phyloP scores from a whole-genome alignment of 1,140 invertebrate genomes.

The Archivesica marissinica region DNA sequence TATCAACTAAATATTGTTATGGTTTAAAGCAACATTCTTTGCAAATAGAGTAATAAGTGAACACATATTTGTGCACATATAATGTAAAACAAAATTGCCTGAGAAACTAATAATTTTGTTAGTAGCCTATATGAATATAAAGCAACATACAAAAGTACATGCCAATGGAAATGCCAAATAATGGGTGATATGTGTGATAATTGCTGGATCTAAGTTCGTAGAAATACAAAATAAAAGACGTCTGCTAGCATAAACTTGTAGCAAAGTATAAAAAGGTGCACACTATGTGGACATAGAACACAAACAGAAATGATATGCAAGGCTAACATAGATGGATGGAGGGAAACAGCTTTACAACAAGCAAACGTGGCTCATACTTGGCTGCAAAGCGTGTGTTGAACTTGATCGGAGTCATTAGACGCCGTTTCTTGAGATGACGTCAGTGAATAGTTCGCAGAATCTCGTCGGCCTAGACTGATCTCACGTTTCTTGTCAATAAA shows the following conservation, averaged over 20 bases:
- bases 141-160: neutral
- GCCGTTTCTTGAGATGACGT: slow-evolving; percentile 77
- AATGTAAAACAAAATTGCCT: too few species aligned
- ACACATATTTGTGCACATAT: too few species aligned
- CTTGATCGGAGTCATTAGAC: slow-evolving; percentile 77
- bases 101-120: too few species aligned
- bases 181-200: neutral
- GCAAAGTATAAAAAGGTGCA: too few species aligned
- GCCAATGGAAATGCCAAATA: neutral
- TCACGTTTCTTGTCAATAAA: slow-evolving; percentile 55
- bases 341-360: neutral
- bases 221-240: neutral
- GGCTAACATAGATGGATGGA: neutral
- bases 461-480: slow-evolving; percentile 65
- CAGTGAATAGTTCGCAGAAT: slow-evolving; percentile 78
- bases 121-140: too few species aligned
- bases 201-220: neutral
- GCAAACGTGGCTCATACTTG: slow-evolving; percentile 70
- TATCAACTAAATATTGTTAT: too few species aligned
- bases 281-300: too few species aligned
- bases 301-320: neutral
- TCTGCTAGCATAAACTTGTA: too few species aligned
- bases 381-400: slow-evolving; percentile 71
- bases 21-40: too few species aligned
- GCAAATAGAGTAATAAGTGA: too few species aligned